Evolutionary conservation across 2,113 vertebrate genomes (phyloP).

Genomic region (Eptesicus fuscus): DNA sequence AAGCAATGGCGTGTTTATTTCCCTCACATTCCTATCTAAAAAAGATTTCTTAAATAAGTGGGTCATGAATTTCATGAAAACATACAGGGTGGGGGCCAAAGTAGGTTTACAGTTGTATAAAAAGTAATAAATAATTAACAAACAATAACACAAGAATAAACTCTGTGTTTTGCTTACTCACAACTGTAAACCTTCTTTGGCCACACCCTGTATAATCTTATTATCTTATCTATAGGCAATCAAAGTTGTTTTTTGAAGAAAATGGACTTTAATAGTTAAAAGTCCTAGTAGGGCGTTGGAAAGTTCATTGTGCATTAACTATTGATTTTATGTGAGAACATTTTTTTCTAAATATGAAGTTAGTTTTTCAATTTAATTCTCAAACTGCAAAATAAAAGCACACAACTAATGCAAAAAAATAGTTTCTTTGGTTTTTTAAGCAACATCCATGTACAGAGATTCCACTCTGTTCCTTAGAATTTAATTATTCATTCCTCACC

Average conservation of each 20-base stretch:
- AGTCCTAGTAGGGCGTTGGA: neutral
- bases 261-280: neutral
- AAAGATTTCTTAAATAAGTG: neutral
- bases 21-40: neutral
- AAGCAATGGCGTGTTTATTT: neutral
- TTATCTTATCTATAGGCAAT: neutral
- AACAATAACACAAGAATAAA: neutral
- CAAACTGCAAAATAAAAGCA: neutral
- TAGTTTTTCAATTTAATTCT: neutral
- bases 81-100: neutral
- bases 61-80: neutral
- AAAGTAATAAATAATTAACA: neutral
- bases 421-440: neutral
- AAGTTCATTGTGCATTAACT: neutral
- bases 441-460: neutral
- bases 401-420: neutral
- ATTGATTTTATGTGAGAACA: neutral
- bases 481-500: neutral
- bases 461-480: neutral
- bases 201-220: neutral
- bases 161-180: neutral
- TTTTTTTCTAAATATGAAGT: neutral
- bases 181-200: neutral
- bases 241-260: neutral
- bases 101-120: neutral